These are phyloP conservation scores for Agraylea sexmaculata DNA, from an alignment of 1,140 invertebrate genomes.

Conservation along the genomic window DNA sequence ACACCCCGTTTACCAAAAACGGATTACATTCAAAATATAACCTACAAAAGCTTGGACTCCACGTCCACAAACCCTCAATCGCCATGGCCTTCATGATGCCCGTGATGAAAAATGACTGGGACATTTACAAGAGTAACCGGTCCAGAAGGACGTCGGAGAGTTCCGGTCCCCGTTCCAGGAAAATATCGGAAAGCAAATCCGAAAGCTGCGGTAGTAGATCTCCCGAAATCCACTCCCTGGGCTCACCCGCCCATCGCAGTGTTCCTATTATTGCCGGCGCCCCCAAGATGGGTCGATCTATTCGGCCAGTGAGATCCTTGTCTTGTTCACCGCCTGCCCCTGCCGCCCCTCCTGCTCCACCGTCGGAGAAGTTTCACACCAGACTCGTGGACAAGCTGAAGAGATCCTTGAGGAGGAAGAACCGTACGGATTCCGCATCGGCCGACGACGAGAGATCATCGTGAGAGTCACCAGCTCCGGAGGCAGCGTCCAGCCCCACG, in stretches of 20 bases:
- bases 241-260: conserved; percentile 50
- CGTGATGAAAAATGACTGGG: conserved; percentile 83
- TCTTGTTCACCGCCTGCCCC: conserved; percentile 45
- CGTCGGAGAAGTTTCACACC: conserved; percentile 70
- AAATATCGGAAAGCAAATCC: conserved; percentile 72
- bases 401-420: conserved; percentile 57
- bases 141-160: conserved; percentile 61
- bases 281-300: conserved; percentile 44
- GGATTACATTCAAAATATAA: too few relatives aligned
- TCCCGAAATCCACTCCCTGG: conserved; percentile 48
- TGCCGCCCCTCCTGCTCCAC: conserved; percentile 46
- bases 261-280: conserved; percentile 51
- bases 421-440: conserved; percentile 40
- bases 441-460: conserved; percentile 33
- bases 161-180: conserved; percentile 49
- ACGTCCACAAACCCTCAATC: too few relatives aligned
- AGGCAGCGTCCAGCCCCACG: conserved; percentile 4
- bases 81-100: conserved; percentile 90
- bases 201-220: conserved; percentile 60
- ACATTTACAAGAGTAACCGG: conserved; percentile 77
- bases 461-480: conserved; percentile 24
- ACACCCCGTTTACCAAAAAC: too few relatives aligned
- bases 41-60: not conserved
- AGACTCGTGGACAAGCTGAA: conserved; percentile 73
- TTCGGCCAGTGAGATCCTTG: conserved; percentile 39